phyloP scores from a whole-genome alignment of 2,888 invertebrate species.

The Sicus ferrugineus region DNA sequence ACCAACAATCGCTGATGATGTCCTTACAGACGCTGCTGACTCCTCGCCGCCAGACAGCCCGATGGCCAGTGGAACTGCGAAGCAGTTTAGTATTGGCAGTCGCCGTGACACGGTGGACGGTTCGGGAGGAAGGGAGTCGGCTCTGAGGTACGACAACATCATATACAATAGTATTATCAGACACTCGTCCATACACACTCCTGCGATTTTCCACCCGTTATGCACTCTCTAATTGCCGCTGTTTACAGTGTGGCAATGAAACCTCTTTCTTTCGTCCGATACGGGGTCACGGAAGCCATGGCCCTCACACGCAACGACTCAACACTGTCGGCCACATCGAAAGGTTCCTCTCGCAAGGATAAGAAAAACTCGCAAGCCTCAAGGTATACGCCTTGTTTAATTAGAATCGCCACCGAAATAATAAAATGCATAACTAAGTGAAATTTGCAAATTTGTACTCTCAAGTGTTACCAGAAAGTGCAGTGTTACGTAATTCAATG shows the following conservation, averaged over 20 bases:
- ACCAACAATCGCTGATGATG: constrained; percentile 69
- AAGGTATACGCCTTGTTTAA: constrained; percentile 51
- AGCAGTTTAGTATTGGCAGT: constrained; percentile 58
- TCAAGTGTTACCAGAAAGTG: background rate
- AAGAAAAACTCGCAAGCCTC: constrained; percentile 65
- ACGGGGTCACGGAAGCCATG: constrained; percentile 64
- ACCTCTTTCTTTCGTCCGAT: constrained; percentile 64
- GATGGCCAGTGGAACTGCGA: constrained; percentile 60
- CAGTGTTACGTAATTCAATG: background rate
- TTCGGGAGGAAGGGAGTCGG: constrained; percentile 62
- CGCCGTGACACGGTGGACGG: constrained; percentile 60
- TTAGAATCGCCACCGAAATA: too few relatives aligned
- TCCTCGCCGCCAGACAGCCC: constrained; percentile 68
- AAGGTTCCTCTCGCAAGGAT: constrained; percentile 64
- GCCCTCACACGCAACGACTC: constrained; percentile 65
- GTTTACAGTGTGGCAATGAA: constrained; percentile 72
- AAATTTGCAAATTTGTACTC: too few relatives aligned
- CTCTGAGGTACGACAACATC: constrained; percentile 58
- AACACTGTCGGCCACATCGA: constrained; percentile 70
- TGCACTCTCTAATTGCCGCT: background rate
- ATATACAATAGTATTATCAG: too few relatives aligned
- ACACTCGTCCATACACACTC: background rate
- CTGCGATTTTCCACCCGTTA: background rate
- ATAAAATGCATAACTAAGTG: background rate
- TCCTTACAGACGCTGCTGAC: constrained; percentile 68